Base-by-base conservation (phyloP, 1,140 invertebrate species). In the Ooceraea biroi region DNA sequence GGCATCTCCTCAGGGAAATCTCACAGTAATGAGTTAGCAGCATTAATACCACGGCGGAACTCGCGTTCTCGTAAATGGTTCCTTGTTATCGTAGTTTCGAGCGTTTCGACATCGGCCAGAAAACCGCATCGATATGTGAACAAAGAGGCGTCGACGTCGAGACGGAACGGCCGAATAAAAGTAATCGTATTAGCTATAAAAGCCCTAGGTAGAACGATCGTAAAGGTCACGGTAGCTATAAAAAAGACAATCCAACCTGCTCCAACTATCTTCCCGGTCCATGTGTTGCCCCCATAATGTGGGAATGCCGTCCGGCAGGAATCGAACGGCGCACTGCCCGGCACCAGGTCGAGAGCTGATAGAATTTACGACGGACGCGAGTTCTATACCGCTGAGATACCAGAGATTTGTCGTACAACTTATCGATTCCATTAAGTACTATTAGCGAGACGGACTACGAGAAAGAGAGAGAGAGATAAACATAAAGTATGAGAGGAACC, bases 381-480 rank as follows among this genome's bases (percentile, higher is more conserved):
- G 74, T 63, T 82, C 86, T 72, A 80, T 80, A 73, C 19, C 55
- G 61, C 36, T 50, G 19, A 55, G 58, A 84, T 76, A 73, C 63
- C 76, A 44, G 66, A 85, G 84, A 90, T 91, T 91, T 89, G 87
- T 90, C 82, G 87, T 83, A 85, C 88, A 84, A 90, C 83, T 90
- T 90, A 91, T 91, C 88, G 90, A 90, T 89, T 90, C 90, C 90
- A 91, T 91, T 90, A 91, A 88, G 52, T 66, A 85, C 88, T 89
- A 91, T 91, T 91, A 91, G 85, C 78, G 14, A 76, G 46, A 46
- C 46, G 76, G 27, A 41, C 27, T 50, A 22, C 10, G 11, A 46
- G 11, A 36, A 2, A 7, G 7, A 36, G 36, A 36, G 7, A 36
- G 7, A 36, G 36, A 36, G 36, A 36, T 2, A 55, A 22, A 68